A percentile compares a stretch with the other conserved stretches of the same genome.
Conservation (phyloP, 2,113 vertebrate genomes). For the Spheniscus mendiculus region DNA sequence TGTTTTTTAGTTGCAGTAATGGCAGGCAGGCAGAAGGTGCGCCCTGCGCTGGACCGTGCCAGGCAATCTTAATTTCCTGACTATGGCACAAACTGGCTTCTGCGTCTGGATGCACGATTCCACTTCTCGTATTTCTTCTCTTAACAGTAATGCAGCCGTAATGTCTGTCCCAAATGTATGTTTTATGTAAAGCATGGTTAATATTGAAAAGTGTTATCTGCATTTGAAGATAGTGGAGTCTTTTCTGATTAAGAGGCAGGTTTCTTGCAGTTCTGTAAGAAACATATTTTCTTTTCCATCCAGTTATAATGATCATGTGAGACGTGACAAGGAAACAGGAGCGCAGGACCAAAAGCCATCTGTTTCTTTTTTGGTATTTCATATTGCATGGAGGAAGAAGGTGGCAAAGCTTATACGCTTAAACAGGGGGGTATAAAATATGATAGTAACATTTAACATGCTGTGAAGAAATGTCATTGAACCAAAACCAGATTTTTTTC, state of each 20-base stretch:
- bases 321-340: constrained; percentile 56
- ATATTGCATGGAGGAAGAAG: background rate
- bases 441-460: background rate
- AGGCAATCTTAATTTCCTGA: background rate
- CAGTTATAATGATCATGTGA: constrained; percentile 39
- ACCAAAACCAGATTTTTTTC: background rate
- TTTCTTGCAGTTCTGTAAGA: constrained; percentile 43
- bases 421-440: background rate
- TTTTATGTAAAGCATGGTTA: background rate
- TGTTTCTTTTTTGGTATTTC: constrained; percentile 46
- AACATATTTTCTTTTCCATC: constrained; percentile 48
- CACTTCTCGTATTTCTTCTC: background rate
- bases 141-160: background rate
- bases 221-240: background rate
- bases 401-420: constrained; percentile 25
- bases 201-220: background rate
- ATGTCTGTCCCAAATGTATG: background rate
- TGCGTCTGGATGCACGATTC: accelerated
- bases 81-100: background rate
- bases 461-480: background rate
- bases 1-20: background rate
- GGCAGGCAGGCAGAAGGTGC: background rate
- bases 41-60: accelerated
- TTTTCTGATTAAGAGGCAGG: constrained; percentile 17
- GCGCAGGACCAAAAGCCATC: constrained; percentile 61